Base-by-base conservation (phyloP, 2,888 invertebrate species). In the Miltochrista miniata region DNA sequence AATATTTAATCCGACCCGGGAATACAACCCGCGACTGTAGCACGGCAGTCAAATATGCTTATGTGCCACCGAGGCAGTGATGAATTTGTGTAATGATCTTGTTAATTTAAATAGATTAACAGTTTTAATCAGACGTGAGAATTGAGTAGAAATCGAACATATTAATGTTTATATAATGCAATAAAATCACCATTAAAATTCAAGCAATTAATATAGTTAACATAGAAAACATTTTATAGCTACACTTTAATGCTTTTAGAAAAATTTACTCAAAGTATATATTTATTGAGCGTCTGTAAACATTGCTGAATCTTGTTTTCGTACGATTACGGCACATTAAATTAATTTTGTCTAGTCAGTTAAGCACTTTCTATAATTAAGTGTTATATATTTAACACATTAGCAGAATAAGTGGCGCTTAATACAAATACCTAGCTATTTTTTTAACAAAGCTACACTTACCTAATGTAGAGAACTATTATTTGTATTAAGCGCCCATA, bases 61-160 rank as follows among this genome's bases (percentile, higher is more conserved):
- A n/a, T n/a, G n/a, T n/a, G n/a, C n/a, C n/a, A n/a, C n/a, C n/a
- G n/a, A n/a, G n/a, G n/a, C n/a, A 12, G 12, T 35, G 1, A 13
- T 35, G 8, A 13, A 35, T 13, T 35, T 7, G 7, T 34, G 14
- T 14, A 36, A 14, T 13, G 1, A 36, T 13, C 36, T 30, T 13
- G 7, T 14, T 41, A 24, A 24, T 24, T 4, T 24, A 24, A 24
- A 24, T 24, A 5, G 18, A 24, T 0, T 33, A 8, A 8, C 0
- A n/a, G 33, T n/a, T 24, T 10, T 5, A 35, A 64, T 58, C 49
- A 47, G 37, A 57, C 54, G 50, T 30, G 34, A 51, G n/a, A 48
- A 46, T 45, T 47, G 7, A 33, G 51, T 46, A 54, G 63, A 64
- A 64, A 66, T 57, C 30, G 10, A 30, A n/a, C 38, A 42, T 12